phyloP scores from a whole-genome alignment of 2,113 vertebrate genomes.

The Hipposideros armiger region DNA sequence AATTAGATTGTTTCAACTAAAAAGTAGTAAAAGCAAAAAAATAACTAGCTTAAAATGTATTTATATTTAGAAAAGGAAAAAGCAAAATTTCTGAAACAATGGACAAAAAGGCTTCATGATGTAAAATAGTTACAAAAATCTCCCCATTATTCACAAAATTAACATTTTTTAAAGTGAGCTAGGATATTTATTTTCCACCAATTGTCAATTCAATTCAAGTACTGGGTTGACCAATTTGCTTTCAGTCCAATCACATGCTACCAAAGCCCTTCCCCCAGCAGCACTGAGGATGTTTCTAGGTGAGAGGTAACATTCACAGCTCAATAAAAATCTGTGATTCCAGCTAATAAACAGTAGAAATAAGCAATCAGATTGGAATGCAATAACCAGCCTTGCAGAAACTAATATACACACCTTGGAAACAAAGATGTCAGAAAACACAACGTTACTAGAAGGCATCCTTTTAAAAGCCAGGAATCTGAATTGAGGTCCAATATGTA shows the following conservation, averaged over 20 bases:
- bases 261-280: background rate
- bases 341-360: conserved; percentile 48
- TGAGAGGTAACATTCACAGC: background rate
- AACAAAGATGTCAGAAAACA: conserved; percentile 89
- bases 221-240: background rate
- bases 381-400: conserved; percentile 45
- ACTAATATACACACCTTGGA: conserved; percentile 90
- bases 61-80: conserved; percentile 26
- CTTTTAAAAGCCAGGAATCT: conserved; percentile 98
- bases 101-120: conserved; percentile 32
- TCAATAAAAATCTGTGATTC: conserved; percentile 14
- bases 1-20: conserved; percentile 41
- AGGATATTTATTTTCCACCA: conserved; percentile 50
- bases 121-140: conserved; percentile 41
- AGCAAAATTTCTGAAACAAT: conserved; percentile 21
- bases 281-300: background rate
- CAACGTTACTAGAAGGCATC: conserved; percentile 90
- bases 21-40: conserved; percentile 39
- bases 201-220: conserved; percentile 23
- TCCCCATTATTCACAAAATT: conserved; percentile 45
- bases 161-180: conserved; percentile 40
- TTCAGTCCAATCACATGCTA: conserved; percentile 15
- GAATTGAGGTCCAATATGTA: conserved; percentile 92
- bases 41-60: conserved; percentile 33
- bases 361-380: conserved; percentile 31